Base-by-base conservation (phyloP, 2,888 invertebrate species). In the Leptopterna dolabrata region DNA sequence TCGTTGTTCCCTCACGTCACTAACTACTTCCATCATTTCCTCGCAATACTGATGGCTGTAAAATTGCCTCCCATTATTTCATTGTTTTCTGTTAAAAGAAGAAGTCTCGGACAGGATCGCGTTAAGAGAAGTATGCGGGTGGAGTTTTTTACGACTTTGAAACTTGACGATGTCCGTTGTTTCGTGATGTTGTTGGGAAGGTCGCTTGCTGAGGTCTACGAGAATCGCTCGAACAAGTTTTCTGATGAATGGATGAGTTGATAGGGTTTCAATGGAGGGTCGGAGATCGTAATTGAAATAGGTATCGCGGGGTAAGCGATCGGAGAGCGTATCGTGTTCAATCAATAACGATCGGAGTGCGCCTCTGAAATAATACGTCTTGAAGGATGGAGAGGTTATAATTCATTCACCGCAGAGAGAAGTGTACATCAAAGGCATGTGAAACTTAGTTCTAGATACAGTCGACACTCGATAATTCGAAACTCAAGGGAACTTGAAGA, bases 181-280 rank as follows among this genome's bases (percentile, higher is more conserved):
- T 51, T 51, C n/a, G 6, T 51, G n/a, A n/a, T 63, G 6, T 24
- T 24, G 3, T 24, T 27, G 63, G 24, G 24, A 63, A 63, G 63
- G 63, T 63, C 63, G 19, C 63, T 51, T 16, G n/a, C n/a, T 51
- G 51, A 24, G 63, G 63, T 27, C 27, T 24, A 11, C 24, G 24
- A 11, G 63, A 24, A 63, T 24, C 24, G 19, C 19, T 63, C 63
- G 63, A 63, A 63, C 63, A 24, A 24, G 19, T 13, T 63, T 63
- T 63, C 3, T 63, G 63, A 63, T 63, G 63, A 63, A 63, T 63
- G 63, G 63, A 63, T 63, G 24, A 63, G 63, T 27, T 13, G 24
- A 63, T 63, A 63, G 63, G 24, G 63, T 27, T 63, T 63, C 63
- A 63, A 63, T 63, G 63, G 63, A 63, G 51, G n/a, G 63, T 63